Conservation (phyloP, 2,888 invertebrate species). For the Malthinus flaveolus region DNA sequence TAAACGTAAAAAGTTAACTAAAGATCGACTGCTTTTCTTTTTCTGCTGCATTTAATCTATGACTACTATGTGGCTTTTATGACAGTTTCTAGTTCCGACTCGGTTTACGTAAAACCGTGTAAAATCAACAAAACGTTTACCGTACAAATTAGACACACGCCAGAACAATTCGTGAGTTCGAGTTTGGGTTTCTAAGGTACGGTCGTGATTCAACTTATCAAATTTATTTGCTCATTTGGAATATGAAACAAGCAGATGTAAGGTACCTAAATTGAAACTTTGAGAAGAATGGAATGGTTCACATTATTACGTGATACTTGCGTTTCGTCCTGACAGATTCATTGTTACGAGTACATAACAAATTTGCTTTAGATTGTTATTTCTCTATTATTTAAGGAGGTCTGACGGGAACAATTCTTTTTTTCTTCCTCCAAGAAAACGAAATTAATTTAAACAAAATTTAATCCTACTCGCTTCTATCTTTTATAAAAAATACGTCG, state of each 20-base stretch:
- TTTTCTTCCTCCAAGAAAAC: too few relatives aligned
- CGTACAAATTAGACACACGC: not conserved
- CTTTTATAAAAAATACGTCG: too few relatives aligned
- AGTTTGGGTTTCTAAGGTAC: slow-evolving; percentile 9
- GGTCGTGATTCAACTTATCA: slow-evolving; percentile 9
- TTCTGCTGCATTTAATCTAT: too few relatives aligned
- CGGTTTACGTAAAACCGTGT: too few relatives aligned
- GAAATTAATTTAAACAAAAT: too few relatives aligned
- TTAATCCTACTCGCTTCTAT: too few relatives aligned
- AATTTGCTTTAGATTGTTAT: slow-evolving; percentile 3
- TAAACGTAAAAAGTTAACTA: too few relatives aligned
- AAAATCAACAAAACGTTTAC: too few relatives aligned
- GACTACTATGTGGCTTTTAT: too few relatives aligned
- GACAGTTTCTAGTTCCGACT: too few relatives aligned
- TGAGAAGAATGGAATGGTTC: slow-evolving; percentile 1
- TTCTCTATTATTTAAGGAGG: not conserved
- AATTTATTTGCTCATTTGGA: slow-evolving; percentile 11
- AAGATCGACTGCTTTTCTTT: too few relatives aligned
- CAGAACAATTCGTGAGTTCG: slow-evolving; percentile 12
- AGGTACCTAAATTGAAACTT: not conserved
- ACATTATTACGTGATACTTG: not conserved
- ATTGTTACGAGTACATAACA: slow-evolving; percentile 1
- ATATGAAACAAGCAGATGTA: slow-evolving; percentile 8
- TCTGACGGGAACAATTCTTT: too few relatives aligned
- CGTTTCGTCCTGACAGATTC: slow-evolving; percentile 1